Evolutionary conservation across 2,113 vertebrate species (phyloP).

Genomic region (Microcebus lehilahytsara): DNA sequence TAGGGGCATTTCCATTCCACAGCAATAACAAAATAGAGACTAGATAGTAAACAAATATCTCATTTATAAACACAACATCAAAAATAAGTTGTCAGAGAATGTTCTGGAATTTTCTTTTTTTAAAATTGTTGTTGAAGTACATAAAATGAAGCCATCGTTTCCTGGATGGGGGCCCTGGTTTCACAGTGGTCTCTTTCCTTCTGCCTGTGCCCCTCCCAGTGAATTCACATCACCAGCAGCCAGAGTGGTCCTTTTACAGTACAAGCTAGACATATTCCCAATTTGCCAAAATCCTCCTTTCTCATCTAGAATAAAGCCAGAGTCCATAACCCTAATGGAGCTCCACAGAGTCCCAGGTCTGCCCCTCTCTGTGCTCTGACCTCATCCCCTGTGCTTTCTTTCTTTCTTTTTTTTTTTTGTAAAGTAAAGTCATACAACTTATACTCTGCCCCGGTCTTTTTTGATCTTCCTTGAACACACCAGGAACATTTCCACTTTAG

Average conservation of each 20-base stretch:
- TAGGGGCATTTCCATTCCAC: not conserved
- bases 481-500: not conserved
- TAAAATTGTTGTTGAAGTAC: not conserved
- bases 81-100: not conserved
- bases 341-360: not conserved
- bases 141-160: not conserved
- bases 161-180: not conserved
- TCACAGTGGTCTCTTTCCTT: not conserved
- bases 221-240: not conserved
- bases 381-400: too few species aligned
- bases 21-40: not conserved
- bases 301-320: not conserved
- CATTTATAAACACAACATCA: not conserved
- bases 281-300: not conserved
- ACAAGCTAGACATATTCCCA: not conserved
- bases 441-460: not conserved
- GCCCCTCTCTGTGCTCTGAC: not conserved
- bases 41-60: not conserved
- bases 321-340: too few species aligned
- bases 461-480: not conserved
- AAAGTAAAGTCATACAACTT: too few species aligned
- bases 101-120: not conserved
- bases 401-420: too few species aligned
- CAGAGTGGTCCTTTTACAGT: not conserved
- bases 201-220: not conserved